Evolutionary conservation across 2,113 vertebrate species (phyloP), one percentile per base, ranked within the genome.

Genomic region (Cyanistes caeruleus): DNA sequence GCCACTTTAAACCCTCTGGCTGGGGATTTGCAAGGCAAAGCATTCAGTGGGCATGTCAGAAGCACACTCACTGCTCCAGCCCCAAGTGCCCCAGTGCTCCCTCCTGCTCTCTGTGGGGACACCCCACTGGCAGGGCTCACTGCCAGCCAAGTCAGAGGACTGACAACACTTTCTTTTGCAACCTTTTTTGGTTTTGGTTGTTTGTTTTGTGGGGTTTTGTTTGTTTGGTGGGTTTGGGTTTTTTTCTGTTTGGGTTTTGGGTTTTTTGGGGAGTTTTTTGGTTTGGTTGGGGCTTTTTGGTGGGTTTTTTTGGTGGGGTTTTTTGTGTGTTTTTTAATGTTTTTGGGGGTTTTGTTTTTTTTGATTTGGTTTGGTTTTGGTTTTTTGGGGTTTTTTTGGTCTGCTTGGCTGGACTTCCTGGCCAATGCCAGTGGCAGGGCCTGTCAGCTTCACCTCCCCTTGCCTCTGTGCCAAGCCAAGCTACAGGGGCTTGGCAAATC

Each of bases 81-180:
- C 43, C 59, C 0, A 1, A 30, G 51, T 19, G 46, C 58, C 74
- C 49, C 17, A 2, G 28, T 13, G 28, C 22, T 80, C 25, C n/a
- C 33, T 56, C 31, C 58, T 39, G 53, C 24, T 65, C 67, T 52
- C 5, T 0, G 0, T 91, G 69, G 56, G 48, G 52, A 43, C n/a
- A 28, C 14, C 24, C 43, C 13, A 0, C n/a, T 2, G 2, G 13
- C 7, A 9, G 64, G 31, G 35, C 4, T 0, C 37, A 17, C 46
- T 5, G 0, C 2, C 3, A 58, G 60, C 11, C 43, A 33, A 13
- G 22, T 31, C 56, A 55, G 48, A 63, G 48, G 10, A 25, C 11
- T 11, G 7, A 27, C 2, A 23, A 35, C 7, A 24, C 15, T 43
- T 84, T 9, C 4, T 46, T 44, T 58, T 67, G 22, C 15, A 35